These are phyloP conservation scores for Ciconia nigra DNA, from an alignment of 2,797 vertebrate species.

Conservation along the genomic window DNA sequence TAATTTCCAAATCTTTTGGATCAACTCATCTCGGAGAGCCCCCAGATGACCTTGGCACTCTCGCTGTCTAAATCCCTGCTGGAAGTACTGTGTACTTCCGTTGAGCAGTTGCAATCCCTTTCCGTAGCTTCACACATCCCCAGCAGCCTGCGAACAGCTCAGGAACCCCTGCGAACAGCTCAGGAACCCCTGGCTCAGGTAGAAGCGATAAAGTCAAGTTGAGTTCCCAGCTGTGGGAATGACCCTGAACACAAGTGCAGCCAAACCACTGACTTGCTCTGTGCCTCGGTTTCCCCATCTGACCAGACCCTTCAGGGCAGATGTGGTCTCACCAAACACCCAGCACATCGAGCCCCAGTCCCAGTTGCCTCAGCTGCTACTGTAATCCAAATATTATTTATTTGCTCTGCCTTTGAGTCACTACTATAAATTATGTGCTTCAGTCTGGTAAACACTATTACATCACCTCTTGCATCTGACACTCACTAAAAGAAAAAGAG, in stretches of 20 bases:
- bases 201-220: background rate
- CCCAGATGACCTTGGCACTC: background rate
- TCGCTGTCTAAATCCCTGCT: background rate
- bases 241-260: background rate
- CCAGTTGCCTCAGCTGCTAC: background rate
- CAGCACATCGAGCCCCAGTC: background rate
- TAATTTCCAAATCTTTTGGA: background rate
- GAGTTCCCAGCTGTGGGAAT: background rate
- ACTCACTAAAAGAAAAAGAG: background rate
- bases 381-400: background rate
- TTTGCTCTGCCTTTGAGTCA: constrained; percentile 47
- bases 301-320: background rate
- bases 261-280: background rate
- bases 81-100: background rate
- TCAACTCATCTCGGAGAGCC: background rate
- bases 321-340: background rate
- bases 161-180: background rate
- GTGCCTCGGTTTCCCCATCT: background rate
- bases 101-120: background rate
- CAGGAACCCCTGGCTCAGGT: background rate
- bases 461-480: constrained; percentile 30
- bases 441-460: constrained; percentile 37
- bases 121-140: background rate
- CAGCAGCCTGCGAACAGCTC: background rate
- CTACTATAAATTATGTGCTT: constrained; percentile 23